Evolutionary conservation across 2,888 invertebrate genomes (phyloP).

Genomic region (Ochropleura leucogaster): DNA sequence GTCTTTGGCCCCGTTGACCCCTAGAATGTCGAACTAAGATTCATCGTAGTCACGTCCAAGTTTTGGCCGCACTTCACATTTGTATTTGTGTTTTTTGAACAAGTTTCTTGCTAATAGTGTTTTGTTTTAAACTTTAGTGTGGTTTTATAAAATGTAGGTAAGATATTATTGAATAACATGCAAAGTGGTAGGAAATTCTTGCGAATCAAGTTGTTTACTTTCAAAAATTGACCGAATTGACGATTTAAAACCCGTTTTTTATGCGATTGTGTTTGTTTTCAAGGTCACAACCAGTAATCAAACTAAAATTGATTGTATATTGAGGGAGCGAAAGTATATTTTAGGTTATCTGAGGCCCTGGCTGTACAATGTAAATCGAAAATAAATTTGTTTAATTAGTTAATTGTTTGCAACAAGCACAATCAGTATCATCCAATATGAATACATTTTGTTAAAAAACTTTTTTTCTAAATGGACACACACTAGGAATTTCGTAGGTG

Average conservation of each 20-base stretch:
- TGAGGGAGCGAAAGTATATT: background rate
- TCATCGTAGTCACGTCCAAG: conserved; percentile 27
- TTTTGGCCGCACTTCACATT: conserved; percentile 28
- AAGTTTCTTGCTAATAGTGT: conserved; percentile 23
- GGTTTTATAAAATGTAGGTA: conserved; percentile 22
- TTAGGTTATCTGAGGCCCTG: background rate
- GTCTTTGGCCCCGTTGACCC: conserved; percentile 18
- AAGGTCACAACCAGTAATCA: background rate
- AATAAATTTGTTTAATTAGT: no score
- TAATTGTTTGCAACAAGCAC: no score
- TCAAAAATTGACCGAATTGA: conserved; percentile 11
- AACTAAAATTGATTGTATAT: background rate
- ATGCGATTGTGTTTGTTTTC: background rate
- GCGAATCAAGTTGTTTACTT: background rate
- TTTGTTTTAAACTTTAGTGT: conserved; percentile 12
- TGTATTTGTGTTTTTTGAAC: conserved; percentile 23
- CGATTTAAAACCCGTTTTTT: background rate
- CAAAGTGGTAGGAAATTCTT: background rate
- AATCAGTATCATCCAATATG: no score
- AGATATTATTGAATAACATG: background rate
- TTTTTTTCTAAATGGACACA: no score
- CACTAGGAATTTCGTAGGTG: no score
- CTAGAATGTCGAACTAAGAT: conserved; percentile 34
- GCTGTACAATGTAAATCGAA: no score
- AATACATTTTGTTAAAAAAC: no score